Conservation (phyloP, 35 echinoderm and acorn worm genomes). For the Apostichopus parvimensis region DNA sequence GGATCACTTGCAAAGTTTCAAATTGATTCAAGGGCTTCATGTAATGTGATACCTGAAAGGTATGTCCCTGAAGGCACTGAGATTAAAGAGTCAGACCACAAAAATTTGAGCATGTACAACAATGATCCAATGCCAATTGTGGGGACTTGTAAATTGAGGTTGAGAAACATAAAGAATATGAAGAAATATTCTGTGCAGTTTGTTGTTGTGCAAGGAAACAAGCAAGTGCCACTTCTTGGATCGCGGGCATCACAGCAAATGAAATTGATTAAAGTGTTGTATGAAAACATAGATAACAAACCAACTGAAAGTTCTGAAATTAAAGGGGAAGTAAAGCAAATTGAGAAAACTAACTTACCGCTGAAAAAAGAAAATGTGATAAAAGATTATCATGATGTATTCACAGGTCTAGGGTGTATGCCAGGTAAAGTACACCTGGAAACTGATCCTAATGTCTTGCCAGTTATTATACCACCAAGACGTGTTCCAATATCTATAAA, state of each 20-base stretch:
- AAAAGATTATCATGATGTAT: constrained; percentile 41
- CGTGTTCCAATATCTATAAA: no score
- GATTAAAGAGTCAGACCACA: background rate
- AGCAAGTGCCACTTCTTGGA: constrained; percentile 55
- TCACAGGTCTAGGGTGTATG: constrained; percentile 60
- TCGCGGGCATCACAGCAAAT: constrained; percentile 59
- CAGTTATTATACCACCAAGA: no score
- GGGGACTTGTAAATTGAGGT: no score
- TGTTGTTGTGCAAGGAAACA: constrained; percentile 24
- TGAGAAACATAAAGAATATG: constrained; percentile 49
- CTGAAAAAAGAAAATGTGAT: background rate
- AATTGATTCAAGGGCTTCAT: constrained; percentile 50
- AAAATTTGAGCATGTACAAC: constrained; percentile 34
- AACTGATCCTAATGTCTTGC: no score
- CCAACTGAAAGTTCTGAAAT: background rate
- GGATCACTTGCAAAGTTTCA: constrained; percentile 5
- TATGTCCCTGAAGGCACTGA: constrained; percentile 21
- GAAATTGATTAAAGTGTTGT: constrained; percentile 52
- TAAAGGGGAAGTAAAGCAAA: constrained; percentile 4
- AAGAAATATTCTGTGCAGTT: constrained; percentile 36
- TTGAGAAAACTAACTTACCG: background rate
- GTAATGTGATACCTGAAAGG: constrained; percentile 49
- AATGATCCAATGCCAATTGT: background rate
- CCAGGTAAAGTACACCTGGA: constrained; percentile 33
- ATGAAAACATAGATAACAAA: constrained; percentile 36